These are phyloP conservation scores for Euthynnus affinis DNA, from an alignment of 2,797 vertebrate genomes.

Conservation along the genomic window DNA sequence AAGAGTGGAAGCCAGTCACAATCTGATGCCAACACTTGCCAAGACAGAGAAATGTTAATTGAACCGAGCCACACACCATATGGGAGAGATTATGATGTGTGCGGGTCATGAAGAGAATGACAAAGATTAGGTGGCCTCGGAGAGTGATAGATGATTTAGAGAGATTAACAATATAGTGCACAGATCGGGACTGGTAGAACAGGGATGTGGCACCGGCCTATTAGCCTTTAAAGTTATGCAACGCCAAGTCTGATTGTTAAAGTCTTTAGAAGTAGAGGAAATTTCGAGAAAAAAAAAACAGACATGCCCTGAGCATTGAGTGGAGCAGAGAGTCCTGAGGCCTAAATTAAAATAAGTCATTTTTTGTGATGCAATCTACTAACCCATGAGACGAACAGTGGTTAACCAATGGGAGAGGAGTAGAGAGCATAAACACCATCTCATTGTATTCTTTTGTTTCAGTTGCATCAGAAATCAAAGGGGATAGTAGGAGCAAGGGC, in stretches of 20 bases:
- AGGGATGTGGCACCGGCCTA: slow-evolving; percentile 40
- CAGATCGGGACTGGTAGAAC: slow-evolving; percentile 57
- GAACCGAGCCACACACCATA: slow-evolving; percentile 82
- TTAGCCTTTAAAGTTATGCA: slow-evolving; percentile 67
- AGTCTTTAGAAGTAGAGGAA: slow-evolving; percentile 53
- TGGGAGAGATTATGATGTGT: slow-evolving; percentile 84
- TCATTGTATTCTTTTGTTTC: slow-evolving; percentile 47
- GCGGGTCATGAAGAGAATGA: slow-evolving; percentile 76
- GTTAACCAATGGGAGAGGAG: slow-evolving; percentile 44
- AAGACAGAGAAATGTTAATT: slow-evolving; percentile 81
- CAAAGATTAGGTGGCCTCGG: slow-evolving; percentile 78
- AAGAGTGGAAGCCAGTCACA: slow-evolving; percentile 66
- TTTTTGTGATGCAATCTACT: slow-evolving; percentile 72
- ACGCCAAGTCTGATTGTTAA: slow-evolving; percentile 32
- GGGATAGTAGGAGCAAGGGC: slow-evolving; percentile 17
- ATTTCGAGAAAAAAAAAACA: slow-evolving; percentile 37
- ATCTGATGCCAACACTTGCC: slow-evolving; percentile 63
- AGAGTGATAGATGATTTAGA: slow-evolving; percentile 78
- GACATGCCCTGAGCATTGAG: slow-evolving; percentile 27
- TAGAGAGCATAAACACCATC: slow-evolving; percentile 46
- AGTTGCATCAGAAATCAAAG: slow-evolving; percentile 76
- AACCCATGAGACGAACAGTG: slow-evolving; percentile 42
- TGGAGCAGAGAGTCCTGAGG: slow-evolving; percentile 41
- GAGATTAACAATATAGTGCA: slow-evolving; percentile 78
- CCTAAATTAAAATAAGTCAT: slow-evolving; percentile 56